Base-by-base conservation (phyloP, 2,888 invertebrate species). In the Nemotelus pantherinus region DNA sequence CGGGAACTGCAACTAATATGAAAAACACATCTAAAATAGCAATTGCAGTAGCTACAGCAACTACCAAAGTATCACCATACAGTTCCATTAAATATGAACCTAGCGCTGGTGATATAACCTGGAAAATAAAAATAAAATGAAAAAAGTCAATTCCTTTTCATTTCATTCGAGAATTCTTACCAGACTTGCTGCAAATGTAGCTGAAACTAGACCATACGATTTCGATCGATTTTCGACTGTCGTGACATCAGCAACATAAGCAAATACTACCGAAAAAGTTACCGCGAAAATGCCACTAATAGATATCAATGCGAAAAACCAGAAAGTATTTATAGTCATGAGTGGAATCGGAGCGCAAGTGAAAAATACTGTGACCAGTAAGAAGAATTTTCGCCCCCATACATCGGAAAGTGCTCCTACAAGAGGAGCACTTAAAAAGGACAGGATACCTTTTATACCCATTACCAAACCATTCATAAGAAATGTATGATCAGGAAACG, bases 261-360 rank as follows among this genome's bases (percentile, higher is more conserved):
- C 99, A 89, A 99, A 98, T 77, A 99, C 98, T 77, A 99, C 98
- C 83, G 98, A 98, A 89, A 99, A 99, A 70, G 99, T 99, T 81
- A 99, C 99, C 77, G 99, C 97, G 89, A 99, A 99, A 82, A 99
- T 94, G 80, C 99, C 99, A 83, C 97, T 98, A 87, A 99, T 96
- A 86, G 97, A 97, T 89, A 99, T 96, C 94, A 99, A 95, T 79
- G 98, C 97, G 89, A 99, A 99, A 88, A 99, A 99, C 97, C 97
- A 98, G 96, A 96, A 99, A 70, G 99, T 97, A 89, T 98, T 99
- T 86, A 99, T 94, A 84, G 96, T 96, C 96, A 99, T 98, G 80
- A 99, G 90, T 76, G 99, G 99, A 86, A 99, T 99, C 75, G 99
- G 99, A 82, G 95, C 95, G 89, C 99, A 99, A 57, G 99, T 99